Evolutionary conservation across 1,140 invertebrate species (phyloP).

Genomic region (Temnothorax nylanderi): DNA sequence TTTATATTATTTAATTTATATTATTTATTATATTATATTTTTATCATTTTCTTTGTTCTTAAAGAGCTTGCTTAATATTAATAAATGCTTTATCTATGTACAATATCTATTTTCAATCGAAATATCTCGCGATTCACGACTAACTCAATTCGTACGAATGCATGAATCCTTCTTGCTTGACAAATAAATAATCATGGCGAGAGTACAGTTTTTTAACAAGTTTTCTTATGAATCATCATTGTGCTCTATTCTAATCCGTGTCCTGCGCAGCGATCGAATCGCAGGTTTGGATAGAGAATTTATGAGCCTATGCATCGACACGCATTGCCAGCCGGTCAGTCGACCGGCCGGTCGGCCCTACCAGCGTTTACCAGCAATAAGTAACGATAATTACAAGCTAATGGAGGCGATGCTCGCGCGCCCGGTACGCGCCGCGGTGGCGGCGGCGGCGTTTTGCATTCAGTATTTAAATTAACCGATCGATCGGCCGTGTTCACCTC

Average conservation of each 20-base stretch:
- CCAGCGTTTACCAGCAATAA: conserved; percentile 80
- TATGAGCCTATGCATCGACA: conserved; percentile 71
- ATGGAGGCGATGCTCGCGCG: conserved; percentile 75
- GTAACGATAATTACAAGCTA: conserved; percentile 84
- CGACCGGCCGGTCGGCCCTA: conserved; percentile 27
- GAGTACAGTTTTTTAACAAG: neutral
- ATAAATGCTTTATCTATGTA: neutral
- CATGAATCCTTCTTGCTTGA: neutral
- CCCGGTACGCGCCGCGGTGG: conserved; percentile 57
- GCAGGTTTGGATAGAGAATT: conserved; percentile 75
- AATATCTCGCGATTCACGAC: neutral
- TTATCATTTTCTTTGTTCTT: neutral
- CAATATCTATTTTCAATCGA: neutral
- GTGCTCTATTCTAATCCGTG: neutral
- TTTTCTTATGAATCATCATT: neutral
- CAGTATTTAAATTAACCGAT: conserved; percentile 85
- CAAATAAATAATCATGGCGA: neutral
- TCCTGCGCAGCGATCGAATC: neutral
- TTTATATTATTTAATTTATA: neutral
- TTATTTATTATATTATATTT: neutral
- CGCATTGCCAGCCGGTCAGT: conserved; percentile 13
- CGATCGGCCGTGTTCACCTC: conserved; percentile 81
- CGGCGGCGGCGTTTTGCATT: conserved; percentile 71
- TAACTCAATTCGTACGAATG: neutral
- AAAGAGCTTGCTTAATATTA: neutral